phyloP scores from a whole-genome alignment of 2,113 vertebrate species.

The Pachypanchax playfairii region DNA sequence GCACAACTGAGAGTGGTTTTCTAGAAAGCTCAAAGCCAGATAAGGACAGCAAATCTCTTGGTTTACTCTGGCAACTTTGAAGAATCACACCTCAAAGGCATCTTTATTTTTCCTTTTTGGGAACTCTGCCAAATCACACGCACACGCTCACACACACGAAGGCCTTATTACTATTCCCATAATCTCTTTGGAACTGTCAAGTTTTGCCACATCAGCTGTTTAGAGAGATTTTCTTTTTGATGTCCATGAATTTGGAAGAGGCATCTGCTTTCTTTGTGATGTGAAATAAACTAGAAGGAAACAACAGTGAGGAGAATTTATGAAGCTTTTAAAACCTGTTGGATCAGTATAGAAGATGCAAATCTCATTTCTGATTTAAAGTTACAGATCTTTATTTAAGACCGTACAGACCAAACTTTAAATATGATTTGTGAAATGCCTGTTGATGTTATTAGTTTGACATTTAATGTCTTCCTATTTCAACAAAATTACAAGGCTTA shows the following conservation, averaged over 20 bases:
- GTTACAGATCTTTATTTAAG: too few species aligned
- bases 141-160: slow-evolving; percentile 1
- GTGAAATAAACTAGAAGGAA: slow-evolving; percentile 23
- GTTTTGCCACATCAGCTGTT: slow-evolving; percentile 51
- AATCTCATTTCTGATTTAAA: slow-evolving; percentile 60
- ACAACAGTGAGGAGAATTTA: neutral
- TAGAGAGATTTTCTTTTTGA: slow-evolving; percentile 25
- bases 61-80: slow-evolving; percentile 63
- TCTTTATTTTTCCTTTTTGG: slow-evolving; percentile 39
- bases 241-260: slow-evolving; percentile 24
- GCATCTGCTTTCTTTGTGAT: slow-evolving; percentile 12
- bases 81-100: slow-evolving; percentile 48
- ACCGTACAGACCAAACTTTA: too few species aligned
- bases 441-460: too few species aligned
- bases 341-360: slow-evolving; percentile 59
- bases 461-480: slow-evolving; percentile 9
- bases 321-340: slow-evolving; percentile 30
- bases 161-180: slow-evolving; percentile 44
- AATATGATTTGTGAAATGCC: too few species aligned
- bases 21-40: slow-evolving; percentile 39
- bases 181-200: slow-evolving; percentile 36
- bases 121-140: neutral
- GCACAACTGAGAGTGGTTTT: slow-evolving; percentile 33
- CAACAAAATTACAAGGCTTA: slow-evolving; percentile 10
- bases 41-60: slow-evolving; percentile 58